Conservation (phyloP, 1,140 invertebrate genomes). For the Lasaia peninsularis region DNA sequence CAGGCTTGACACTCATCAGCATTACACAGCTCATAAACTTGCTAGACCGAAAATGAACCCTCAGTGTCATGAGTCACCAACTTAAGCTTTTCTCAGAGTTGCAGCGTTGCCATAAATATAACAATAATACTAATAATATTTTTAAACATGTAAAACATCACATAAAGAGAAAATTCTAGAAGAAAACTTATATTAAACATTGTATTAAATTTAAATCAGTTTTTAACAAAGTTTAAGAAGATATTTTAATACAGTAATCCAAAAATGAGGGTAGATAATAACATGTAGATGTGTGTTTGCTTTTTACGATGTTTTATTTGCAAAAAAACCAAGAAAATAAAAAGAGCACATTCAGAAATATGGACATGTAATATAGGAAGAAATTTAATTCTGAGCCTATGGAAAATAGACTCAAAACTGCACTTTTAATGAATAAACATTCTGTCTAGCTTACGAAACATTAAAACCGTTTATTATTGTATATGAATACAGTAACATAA, state of each 20-base stretch:
- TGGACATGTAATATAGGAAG: too few species aligned
- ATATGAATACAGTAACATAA: not conserved
- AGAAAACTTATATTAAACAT: not conserved
- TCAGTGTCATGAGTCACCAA: too few species aligned
- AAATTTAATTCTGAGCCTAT: too few species aligned
- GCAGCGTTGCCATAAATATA: not conserved
- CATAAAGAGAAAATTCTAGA: constrained; percentile 3
- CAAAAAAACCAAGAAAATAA: not conserved
- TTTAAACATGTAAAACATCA: not conserved
- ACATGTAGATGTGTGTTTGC: not conserved
- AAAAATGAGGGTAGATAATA: not conserved
- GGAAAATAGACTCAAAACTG: too few species aligned
- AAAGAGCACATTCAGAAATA: too few species aligned
- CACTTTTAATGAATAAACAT: too few species aligned
- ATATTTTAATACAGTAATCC: not conserved
- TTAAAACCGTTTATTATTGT: too few species aligned
- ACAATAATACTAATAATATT: constrained; percentile 1
- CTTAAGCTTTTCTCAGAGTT: not conserved
- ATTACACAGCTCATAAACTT: too few species aligned
- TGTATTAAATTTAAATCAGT: not conserved
- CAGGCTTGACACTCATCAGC: too few species aligned
- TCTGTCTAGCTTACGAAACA: too few species aligned
- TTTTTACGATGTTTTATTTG: not conserved
- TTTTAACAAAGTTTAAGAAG: not conserved
- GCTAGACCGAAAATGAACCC: too few species aligned